Evolutionary conservation across 2,888 invertebrate species (phyloP), one percentile per base, ranked within the genome.

Genomic region (Synanthedon tipuliformis): DNA sequence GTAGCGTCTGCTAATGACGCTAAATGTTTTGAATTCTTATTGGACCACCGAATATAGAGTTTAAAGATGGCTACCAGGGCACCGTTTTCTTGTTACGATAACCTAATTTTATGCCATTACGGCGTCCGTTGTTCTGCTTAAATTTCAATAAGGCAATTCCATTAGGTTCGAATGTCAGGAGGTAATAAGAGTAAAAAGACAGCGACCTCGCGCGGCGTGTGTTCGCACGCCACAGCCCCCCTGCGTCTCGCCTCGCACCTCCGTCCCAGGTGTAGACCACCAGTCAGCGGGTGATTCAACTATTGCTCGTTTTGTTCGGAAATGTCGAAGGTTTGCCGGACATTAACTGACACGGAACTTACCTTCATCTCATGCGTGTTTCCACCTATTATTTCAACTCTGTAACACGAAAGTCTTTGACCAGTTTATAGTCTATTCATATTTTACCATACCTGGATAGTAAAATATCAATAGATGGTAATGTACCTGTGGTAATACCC

Each of bases 251-350:
- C 49, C 16, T 12, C 45, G 45, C 45, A n/a, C 45, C 45, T 12
- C 45, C 45, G 45, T 15, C 45, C 45, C 45, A 12, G 8, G 16
- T 23, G 49, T 15, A n/a, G 15, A 55, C 58, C 51, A 55, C 55
- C 57, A 59, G 56, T 55, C 57, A 13, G 50, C 69, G 67, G 69
- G 73, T 75, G 78, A 76, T 77, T 77, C 78, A 80, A 78, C 79
- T 71, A 34, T n/a, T 34, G 15, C 66, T 66, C 64, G 64, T 64
- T 68, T 64, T 61, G 77, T 79, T 85, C 84, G 83, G 83, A 84
- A 81, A 83, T 74, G 74, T 74, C 70, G 85, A 85, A 85, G 86
- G 86, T 82, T 85, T 84, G 80, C 84, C 86, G 86, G 86, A 85
- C 83, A 75, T 84, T 73, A 74, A 74, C 69, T 64, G 71, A 85